phyloP scores from a whole-genome alignment of 2,888 invertebrate genomes.

The Nipponacmea schrenckii region DNA sequence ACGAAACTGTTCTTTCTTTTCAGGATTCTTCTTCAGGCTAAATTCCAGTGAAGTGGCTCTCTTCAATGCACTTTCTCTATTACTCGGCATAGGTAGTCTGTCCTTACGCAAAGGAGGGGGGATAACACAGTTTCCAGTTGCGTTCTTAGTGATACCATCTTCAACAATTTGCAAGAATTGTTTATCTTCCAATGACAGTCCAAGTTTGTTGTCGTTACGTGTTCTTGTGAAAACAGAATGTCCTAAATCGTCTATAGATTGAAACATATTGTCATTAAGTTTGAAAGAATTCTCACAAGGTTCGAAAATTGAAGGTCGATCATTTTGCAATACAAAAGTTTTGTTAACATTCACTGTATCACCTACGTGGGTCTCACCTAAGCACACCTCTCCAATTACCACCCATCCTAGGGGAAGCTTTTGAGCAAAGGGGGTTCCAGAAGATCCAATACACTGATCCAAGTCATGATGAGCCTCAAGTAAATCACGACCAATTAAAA shows the following conservation, averaged over 20 bases:
- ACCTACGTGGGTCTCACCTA: neutral
- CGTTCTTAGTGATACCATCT: neutral
- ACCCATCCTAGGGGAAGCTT: neutral
- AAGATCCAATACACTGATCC: neutral
- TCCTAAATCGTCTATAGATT: too few relatives aligned
- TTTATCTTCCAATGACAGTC: constrained; percentile 11
- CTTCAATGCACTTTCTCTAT: constrained; percentile 4
- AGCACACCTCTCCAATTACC: constrained; percentile 2
- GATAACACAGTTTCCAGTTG: neutral
- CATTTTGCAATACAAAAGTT: neutral
- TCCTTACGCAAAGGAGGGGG: constrained; percentile 1
- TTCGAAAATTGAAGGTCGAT: neutral
- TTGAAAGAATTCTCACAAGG: neutral
- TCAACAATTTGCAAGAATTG: neutral
- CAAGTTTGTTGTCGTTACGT: neutral
- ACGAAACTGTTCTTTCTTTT: constrained; percentile 9
- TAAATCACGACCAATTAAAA: constrained; percentile 10
- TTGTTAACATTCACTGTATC: neutral
- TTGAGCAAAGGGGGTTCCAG: constrained; percentile 6
- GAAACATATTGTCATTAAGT: neutral
- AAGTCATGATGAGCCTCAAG: constrained; percentile 4
- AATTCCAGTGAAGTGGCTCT: constrained; percentile 1
- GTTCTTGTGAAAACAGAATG: constrained; percentile 5
- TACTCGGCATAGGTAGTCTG: neutral
- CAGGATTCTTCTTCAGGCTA: constrained; percentile 8